Evolutionary conservation across 2,888 invertebrate species (phyloP).

Genomic region (Melanchra persicariae): DNA sequence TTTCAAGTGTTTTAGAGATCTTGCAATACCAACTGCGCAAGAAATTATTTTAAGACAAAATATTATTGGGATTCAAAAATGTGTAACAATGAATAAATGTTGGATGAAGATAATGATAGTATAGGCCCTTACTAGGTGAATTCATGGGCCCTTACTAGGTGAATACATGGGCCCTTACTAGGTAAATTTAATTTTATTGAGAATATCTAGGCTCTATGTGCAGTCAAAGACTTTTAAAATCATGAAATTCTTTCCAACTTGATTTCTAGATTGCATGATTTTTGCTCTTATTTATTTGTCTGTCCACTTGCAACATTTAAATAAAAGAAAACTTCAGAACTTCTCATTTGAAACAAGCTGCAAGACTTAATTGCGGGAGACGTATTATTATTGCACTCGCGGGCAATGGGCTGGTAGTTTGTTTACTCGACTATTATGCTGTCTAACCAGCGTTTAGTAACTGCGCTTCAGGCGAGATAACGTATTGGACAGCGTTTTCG

Average conservation of each 20-base stretch:
- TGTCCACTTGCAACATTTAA: constrained; percentile 16
- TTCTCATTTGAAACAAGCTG: constrained; percentile 42
- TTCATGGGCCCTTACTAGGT: no score
- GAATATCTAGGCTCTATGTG: no score
- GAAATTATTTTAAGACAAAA: neutral
- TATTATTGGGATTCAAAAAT: no score
- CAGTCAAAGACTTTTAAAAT: neutral
- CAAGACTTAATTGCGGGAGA: constrained; percentile 48
- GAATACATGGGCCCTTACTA: no score
- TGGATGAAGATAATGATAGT: neutral
- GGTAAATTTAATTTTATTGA: no score
- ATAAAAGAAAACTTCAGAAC: constrained; percentile 10
- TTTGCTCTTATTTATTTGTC: neutral
- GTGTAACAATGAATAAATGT: no score
- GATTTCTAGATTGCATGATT: neutral
- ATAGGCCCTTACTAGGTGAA: no score
- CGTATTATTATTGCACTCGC: constrained; percentile 59
- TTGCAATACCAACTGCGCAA: neutral
- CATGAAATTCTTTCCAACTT: neutral
- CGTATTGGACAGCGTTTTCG: constrained; percentile 43
- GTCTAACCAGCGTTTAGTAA: constrained; percentile 57
- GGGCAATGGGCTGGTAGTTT: constrained; percentile 59
- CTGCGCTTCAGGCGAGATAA: constrained; percentile 44
- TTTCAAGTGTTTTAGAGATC: constrained; percentile 14
- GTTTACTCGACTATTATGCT: constrained; percentile 56